Conservation (phyloP, 2,888 invertebrate genomes). For the Pollenia amentaria region DNA sequence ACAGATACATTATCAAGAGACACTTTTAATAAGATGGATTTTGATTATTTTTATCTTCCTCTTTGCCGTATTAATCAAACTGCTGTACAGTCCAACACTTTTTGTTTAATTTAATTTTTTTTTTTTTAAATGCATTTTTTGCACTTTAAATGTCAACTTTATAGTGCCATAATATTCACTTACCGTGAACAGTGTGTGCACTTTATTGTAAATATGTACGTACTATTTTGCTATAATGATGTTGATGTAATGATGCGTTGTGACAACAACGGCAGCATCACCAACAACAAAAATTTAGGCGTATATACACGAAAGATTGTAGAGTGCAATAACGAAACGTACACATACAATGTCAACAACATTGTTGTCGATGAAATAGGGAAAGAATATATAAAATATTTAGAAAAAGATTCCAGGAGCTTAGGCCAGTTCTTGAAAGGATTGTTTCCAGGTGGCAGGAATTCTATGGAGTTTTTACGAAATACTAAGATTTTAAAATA, state of each 20-base stretch:
- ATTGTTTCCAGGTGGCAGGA: background rate
- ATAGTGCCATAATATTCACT: constrained; percentile 67
- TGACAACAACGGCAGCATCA: constrained; percentile 27
- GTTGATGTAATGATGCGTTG: constrained; percentile 48
- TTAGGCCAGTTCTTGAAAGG: constrained; percentile 21
- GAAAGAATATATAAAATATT: constrained; percentile 12
- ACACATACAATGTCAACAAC: constrained; percentile 66
- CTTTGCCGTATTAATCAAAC: constrained; percentile 51
- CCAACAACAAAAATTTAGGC: constrained; percentile 9
- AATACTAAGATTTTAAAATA: too few species aligned
- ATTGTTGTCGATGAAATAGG: constrained; percentile 64
- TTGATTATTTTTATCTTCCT: background rate
- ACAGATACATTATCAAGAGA: constrained; percentile 42
- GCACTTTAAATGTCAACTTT: constrained; percentile 58
- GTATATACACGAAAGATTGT: background rate
- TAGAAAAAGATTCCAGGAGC: background rate
- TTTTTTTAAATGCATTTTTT: constrained; percentile 44
- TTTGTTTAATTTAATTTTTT: constrained; percentile 22
- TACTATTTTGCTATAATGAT: constrained; percentile 30
- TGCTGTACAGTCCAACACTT: constrained; percentile 36
- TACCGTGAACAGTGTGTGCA: constrained; percentile 61
- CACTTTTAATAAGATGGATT: constrained; percentile 65
- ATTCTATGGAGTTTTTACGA: too few species aligned
- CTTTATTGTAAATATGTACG: constrained; percentile 25
- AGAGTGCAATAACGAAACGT: background rate